Evolutionary conservation across 2,113 vertebrate species (phyloP).

Genomic region (Paedocypris sp.): DNA sequence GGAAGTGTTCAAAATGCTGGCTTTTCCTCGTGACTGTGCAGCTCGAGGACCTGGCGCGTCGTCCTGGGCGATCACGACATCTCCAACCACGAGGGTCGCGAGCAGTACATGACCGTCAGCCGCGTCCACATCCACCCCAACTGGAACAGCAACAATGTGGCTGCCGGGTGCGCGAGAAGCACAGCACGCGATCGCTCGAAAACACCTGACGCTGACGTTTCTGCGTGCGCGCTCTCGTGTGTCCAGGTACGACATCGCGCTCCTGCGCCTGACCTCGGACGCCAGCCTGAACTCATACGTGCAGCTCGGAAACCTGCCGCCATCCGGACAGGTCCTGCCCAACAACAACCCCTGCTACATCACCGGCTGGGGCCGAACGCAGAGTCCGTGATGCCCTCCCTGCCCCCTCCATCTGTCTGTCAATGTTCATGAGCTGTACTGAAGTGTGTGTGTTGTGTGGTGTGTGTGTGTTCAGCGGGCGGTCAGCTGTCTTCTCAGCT

Average conservation of each 20-base stretch:
- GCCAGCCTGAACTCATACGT: conserved; percentile 67
- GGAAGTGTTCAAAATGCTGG: no score
- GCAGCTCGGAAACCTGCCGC: conserved; percentile 65
- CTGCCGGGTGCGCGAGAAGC: conserved; percentile 56
- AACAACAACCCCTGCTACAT: conserved; percentile 74
- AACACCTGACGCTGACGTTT: no score
- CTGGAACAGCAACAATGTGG: conserved; percentile 64
- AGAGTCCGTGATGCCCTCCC: no score
- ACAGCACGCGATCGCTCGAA: no score
- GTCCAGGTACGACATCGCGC: conserved; percentile 74
- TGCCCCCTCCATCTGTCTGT: no score
- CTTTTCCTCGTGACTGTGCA: conserved; percentile 40
- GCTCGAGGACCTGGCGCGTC: conserved; percentile 61
- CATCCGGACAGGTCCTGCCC: conserved; percentile 59
- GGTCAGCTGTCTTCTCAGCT: conserved; percentile 69
- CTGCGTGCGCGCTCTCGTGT: not conserved
- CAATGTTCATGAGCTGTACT: not conserved
- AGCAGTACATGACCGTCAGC: conserved; percentile 69
- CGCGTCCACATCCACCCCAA: conserved; percentile 55
- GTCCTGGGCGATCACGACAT: conserved; percentile 78
- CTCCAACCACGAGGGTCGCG: conserved; percentile 50
- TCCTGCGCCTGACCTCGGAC: conserved; percentile 61
- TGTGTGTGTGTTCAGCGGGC: conserved; percentile 50
- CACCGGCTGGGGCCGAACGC: conserved; percentile 77
- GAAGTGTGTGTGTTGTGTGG: not conserved